Base-by-base conservation (phyloP, 2,888 invertebrate species). In the Philonicus albiceps region DNA sequence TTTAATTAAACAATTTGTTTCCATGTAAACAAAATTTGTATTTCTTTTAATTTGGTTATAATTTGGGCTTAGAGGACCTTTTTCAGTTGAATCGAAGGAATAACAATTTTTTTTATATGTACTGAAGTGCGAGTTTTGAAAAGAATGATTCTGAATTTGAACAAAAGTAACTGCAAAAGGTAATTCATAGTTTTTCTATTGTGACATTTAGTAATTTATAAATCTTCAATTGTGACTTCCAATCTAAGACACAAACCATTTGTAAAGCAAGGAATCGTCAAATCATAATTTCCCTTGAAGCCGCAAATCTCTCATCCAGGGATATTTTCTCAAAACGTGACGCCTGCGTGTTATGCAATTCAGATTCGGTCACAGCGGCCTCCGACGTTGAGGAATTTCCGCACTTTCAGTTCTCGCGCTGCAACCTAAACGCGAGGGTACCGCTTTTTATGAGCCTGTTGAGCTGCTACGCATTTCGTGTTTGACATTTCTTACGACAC, bases 301-400 rank as follows among this genome's bases (percentile, higher is more conserved):
- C 3, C 1, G n/a, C 1, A 19, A 22, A 8, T 13, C 64, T 64
- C 64, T 22, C n/a, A 27, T 11, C 8, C 2, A 8, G 3, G 22
- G 64, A 11, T 8, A 64, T 22, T 64, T 64, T 64, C 64, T 64
- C 64, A 27, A 64, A 13, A 11, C 40, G 2, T 27, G 8, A 49
- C 78, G 78, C 78, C 78, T 78, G 78, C 78, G 78, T 27, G n/a
- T 16, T 78, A 49, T 78, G 78, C 78, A 78, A 78, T 37, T 8
- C 40, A 2, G 16, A 22, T 30, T 27, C 49, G 11, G 19, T 22
- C 37, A 7, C 64, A 13, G 64, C 11, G 64, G 64, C 64, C 64
- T 11, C 22, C 13, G 43, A 78, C 27, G 43, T 22, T 78, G 13
- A 43, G 49, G 43, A 13, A 78, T 30, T 78, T 78, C 43, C 27